Evolutionary conservation across 2,797 vertebrate genomes (phyloP).

Genomic region (Thripadectes ignobilis): DNA sequence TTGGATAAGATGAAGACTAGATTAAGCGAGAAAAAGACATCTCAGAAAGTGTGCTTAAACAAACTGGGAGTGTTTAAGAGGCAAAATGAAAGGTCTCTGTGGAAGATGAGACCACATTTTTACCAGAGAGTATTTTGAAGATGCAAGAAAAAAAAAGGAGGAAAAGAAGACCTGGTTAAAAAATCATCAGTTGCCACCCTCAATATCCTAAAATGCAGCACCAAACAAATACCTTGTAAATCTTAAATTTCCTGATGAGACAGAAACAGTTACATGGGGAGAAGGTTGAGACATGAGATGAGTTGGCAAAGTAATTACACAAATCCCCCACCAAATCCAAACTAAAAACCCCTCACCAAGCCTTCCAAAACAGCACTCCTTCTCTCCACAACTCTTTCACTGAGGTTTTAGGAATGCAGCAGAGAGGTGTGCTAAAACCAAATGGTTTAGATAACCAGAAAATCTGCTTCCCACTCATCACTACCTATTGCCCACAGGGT

Average conservation of each 20-base stretch:
- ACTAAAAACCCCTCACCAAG: background rate
- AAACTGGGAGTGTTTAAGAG: background rate
- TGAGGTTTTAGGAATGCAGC: background rate
- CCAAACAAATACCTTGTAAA: background rate
- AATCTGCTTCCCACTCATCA: background rate
- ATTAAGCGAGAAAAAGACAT: background rate
- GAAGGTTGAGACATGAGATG: background rate
- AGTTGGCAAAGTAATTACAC: background rate
- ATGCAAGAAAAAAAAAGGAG: background rate
- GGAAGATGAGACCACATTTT: background rate
- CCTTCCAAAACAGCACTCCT: background rate
- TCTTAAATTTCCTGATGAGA: background rate
- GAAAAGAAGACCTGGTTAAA: background rate
- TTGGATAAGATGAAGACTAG: background rate
- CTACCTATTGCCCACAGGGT: background rate
- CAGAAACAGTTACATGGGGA: background rate
- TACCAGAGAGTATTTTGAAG: background rate
- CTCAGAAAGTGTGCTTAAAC: background rate
- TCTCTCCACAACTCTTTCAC: background rate
- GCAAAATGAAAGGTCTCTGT: background rate
- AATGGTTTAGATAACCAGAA: background rate
- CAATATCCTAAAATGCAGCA: background rate
- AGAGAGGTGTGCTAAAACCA: background rate
- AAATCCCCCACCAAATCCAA: accelerated
- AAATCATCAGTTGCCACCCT: background rate